These are phyloP conservation scores for Rotaria socialis DNA, from an alignment of 2,888 invertebrate species.

Conservation along the genomic window DNA sequence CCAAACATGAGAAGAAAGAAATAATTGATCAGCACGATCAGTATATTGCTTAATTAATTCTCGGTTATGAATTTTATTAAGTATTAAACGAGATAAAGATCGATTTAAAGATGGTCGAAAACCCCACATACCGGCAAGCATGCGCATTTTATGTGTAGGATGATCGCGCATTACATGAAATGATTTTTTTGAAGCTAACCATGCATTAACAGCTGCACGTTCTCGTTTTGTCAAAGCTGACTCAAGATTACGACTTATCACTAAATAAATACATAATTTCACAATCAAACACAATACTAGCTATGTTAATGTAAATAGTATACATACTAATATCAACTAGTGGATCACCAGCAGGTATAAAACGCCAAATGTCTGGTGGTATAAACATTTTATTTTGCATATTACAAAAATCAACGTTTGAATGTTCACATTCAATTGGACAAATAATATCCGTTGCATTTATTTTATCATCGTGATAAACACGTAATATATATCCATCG, in stretches of 20 bases:
- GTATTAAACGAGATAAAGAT: not conserved
- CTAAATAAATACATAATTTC: not conserved
- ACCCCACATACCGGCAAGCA: slow-evolving; percentile 27
- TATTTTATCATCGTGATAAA: not conserved
- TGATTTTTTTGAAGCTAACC: slow-evolving; percentile 3
- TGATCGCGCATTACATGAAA: slow-evolving; percentile 36
- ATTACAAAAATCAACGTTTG: slow-evolving; percentile 35
- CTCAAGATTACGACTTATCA: slow-evolving; percentile 25
- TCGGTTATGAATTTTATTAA: not conserved
- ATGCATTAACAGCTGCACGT: not conserved
- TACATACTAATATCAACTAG: not conserved
- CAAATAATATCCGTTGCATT: not conserved
- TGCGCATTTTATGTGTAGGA: not conserved
- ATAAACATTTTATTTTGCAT: not conserved
- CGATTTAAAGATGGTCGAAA: not conserved
- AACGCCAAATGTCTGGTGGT: slow-evolving; percentile 28
- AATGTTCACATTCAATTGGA: slow-evolving; percentile 28
- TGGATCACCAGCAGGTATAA: slow-evolving; percentile 20
- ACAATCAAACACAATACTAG: not conserved
- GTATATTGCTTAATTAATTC: not conserved
- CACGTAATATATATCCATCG: not conserved
- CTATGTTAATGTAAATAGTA: not conserved
- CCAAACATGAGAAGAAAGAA: not conserved
- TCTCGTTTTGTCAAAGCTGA: slow-evolving; percentile 2
- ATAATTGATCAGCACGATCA: slow-evolving; percentile 1